phyloP scores from a whole-genome alignment of 2,113 vertebrate species.

The Sardina pilchardus region DNA sequence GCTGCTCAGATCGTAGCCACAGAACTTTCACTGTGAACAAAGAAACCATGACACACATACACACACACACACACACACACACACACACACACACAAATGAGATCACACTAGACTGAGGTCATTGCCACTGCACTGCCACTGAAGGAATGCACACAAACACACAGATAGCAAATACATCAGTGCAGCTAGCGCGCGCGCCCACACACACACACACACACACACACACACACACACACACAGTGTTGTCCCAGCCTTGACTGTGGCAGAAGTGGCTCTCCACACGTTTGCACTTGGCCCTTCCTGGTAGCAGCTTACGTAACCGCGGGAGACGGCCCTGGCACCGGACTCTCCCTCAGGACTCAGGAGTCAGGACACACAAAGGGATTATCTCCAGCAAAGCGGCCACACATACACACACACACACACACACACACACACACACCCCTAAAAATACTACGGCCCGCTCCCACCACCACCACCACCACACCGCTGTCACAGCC shows the following conservation, averaged over 20 bases:
- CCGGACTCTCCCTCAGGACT: background rate
- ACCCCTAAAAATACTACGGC: background rate
- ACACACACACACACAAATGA: slow-evolving; percentile 23
- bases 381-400: background rate
- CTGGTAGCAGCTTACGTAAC: background rate
- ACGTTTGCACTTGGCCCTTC: background rate
- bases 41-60: background rate
- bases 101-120: background rate
- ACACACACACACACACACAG: slow-evolving; percentile 21
- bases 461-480: background rate
- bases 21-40: slow-evolving; percentile 8
- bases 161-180: background rate
- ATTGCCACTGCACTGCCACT: background rate
- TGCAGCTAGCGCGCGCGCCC: slow-evolving; percentile 39
- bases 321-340: background rate
- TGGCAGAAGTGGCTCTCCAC: background rate
- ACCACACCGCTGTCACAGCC: background rate
- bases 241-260: background rate
- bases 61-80: slow-evolving; percentile 20
- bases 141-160: background rate
- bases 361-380: background rate
- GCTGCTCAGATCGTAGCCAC: background rate
- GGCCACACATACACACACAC: too few relatives aligned
- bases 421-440: too few relatives aligned
- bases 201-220: slow-evolving; percentile 31